These are phyloP conservation scores for Drosophila ogumai DNA, from an alignment of 1,140 invertebrate species.

Conservation along the genomic window DNA sequence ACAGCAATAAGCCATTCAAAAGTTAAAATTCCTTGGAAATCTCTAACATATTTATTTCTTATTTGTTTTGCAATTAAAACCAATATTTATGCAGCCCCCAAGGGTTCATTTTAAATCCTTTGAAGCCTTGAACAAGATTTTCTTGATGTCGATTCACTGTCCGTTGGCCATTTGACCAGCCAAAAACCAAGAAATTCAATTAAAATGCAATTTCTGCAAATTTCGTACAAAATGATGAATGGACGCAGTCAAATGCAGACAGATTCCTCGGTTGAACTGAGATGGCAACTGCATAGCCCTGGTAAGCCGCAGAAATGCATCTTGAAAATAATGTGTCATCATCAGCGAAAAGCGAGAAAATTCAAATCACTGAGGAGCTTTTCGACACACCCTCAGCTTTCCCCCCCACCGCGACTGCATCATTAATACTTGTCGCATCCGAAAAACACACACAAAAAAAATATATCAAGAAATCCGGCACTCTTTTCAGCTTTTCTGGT, in stretches of 20 bases:
- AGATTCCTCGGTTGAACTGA: conserved; percentile 5
- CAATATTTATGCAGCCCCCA: conserved; percentile 19
- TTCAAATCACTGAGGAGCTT: conserved; percentile 26
- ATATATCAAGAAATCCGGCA: conserved; percentile 29
- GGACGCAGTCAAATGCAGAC: conserved; percentile 10
- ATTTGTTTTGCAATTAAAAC: conserved; percentile 17
- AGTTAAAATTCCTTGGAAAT: conserved; percentile 1
- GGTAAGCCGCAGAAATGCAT: conserved; percentile 17
- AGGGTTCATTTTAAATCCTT: conserved; percentile 10
- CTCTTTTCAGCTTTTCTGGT: conserved; percentile 19
- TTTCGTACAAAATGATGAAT: conserved; percentile 32
- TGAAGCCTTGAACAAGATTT: background rate
- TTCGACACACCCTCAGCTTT: conserved; percentile 8
- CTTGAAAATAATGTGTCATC: conserved; percentile 30
- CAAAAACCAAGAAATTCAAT: conserved; percentile 27
- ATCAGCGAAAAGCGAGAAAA: conserved; percentile 10
- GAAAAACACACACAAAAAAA: background rate
- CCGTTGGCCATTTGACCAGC: conserved; percentile 14
- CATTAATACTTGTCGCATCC: conserved; percentile 68
- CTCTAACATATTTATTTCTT: background rate
- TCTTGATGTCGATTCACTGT: too few species aligned
- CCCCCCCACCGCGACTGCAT: conserved; percentile 16
- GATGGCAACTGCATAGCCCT: conserved; percentile 3
- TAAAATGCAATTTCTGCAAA: conserved; percentile 38
- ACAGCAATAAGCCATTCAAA: background rate